Base-by-base conservation (phyloP, 2,888 invertebrate genomes). In the Biston stratarius region DNA sequence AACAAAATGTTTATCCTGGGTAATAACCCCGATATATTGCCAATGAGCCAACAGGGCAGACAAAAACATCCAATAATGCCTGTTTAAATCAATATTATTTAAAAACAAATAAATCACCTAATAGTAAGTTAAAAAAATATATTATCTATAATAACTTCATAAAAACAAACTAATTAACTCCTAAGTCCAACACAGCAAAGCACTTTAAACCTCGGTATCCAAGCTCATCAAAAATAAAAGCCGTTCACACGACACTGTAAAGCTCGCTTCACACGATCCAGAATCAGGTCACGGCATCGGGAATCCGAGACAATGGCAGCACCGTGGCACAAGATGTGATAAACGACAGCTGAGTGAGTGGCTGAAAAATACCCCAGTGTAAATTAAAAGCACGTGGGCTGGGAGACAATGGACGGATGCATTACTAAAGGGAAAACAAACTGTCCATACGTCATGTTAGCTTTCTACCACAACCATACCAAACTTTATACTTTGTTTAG, bases 301-400 rank as follows among this genome's bases (percentile, higher is more conserved):
- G 52, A 33, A 42, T 56, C 47, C 81, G 83, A 90, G 88, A 90
- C 89, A 89, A 90, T 85, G 80, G 78, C 78, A 79, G 79, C 79
- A 76, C 74, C 76, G 70, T 75, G 44, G 34, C 57, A 56, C 66
- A 76, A 75, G 80, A 78, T 78, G 84, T 91, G 89, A 90, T 89
- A 87, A 90, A 90, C 85, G 89, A 87, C 83, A 78, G 76, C 66
- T 78, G 78, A 85, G 87, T 90, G 90, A 90, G 88, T 85, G 79
- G 85, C 82, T 84, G 84, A 79, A 87, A 86, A 86, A 85, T 82
- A 77, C 77, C 77, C 70, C 74, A 71, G 80, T 85, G 86, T 87
- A 87, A 89, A 89, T 89, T 89, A 74, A 74, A 73, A 64, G 68
- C 55, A 59, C 14, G 38, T 45, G 33, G 62, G 49, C 45, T 14